These are phyloP conservation scores for Tethea ocularis DNA, from an alignment of 2,888 invertebrate genomes.

Conservation along the genomic window DNA sequence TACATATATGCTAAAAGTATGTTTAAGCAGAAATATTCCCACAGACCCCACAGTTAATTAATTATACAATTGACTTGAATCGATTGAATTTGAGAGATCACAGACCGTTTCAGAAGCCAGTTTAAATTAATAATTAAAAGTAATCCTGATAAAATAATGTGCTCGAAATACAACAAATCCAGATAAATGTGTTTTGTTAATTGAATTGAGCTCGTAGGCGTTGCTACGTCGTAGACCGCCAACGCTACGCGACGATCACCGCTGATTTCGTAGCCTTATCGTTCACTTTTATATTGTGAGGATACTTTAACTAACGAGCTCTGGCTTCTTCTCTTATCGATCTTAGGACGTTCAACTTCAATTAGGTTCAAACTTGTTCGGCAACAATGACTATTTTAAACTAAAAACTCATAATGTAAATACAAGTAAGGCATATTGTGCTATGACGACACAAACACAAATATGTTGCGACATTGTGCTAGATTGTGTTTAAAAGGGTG, in stretches of 20 bases:
- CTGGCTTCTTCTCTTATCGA: constrained; percentile 37
- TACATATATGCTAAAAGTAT: too few relatives aligned
- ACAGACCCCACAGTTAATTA: too few relatives aligned
- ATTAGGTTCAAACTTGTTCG: constrained; percentile 22
- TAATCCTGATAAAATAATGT: too few relatives aligned
- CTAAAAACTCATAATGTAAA: neutral
- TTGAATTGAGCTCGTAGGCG: neutral
- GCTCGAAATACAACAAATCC: too few relatives aligned
- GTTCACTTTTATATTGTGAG: constrained; percentile 43
- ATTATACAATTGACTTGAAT: too few relatives aligned
- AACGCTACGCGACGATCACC: constrained; percentile 4
- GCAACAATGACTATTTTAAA: neutral
- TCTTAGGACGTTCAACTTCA: constrained; percentile 28
- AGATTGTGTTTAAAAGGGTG: too few relatives aligned
- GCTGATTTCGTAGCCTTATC: neutral
- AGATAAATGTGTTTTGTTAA: neutral
- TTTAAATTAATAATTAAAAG: neutral
- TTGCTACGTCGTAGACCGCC: constrained; percentile 7
- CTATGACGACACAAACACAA: neutral
- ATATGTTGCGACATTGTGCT: too few relatives aligned
- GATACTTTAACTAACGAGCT: constrained; percentile 55
- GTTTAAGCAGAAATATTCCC: too few relatives aligned
- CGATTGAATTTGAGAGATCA: too few relatives aligned
- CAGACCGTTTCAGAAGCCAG: too few relatives aligned
- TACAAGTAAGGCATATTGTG: neutral